These are phyloP conservation scores for Cecidostiba fungosa DNA, from an alignment of 2,888 invertebrate genomes.

Conservation along the genomic window DNA sequence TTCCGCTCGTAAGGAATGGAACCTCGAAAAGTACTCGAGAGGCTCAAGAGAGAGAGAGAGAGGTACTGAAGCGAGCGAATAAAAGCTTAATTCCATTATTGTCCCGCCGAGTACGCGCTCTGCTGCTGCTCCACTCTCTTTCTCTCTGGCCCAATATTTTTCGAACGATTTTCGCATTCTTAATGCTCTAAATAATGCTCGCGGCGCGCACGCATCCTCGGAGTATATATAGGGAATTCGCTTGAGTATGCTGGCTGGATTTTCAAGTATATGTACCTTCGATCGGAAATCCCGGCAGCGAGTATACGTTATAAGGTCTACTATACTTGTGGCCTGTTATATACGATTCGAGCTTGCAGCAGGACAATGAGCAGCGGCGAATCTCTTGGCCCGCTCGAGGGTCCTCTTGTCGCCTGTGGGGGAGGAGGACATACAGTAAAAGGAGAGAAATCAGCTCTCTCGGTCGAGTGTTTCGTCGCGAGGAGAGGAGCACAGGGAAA, in stretches of 20 bases:
- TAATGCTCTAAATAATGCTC: neutral
- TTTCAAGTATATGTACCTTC: too few species aligned
- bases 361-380: slow-evolving; percentile 2
- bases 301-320: too few species aligned
- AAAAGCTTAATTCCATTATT: slow-evolving; percentile 40
- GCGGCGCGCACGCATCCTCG: too few species aligned
- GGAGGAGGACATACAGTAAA: neutral
- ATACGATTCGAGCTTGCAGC: neutral
- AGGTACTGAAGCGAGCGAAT: neutral
- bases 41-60: too few species aligned
- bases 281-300: too few species aligned
- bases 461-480: slow-evolving; percentile 39
- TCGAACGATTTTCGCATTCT: neutral
- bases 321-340: neutral
- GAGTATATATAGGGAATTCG: too few species aligned
- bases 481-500: neutral
- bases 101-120: neutral
- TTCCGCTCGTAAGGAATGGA: slow-evolving; percentile 22
- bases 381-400: neutral
- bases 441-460: slow-evolving; percentile 33
- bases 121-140: too few species aligned
- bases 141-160: slow-evolving; percentile 11
- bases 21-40: slow-evolving; percentile 31
- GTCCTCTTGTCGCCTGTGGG: neutral
- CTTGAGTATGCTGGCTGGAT: too few species aligned